phyloP scores from a whole-genome alignment of 2,888 invertebrate genomes.

The Phania funesta region DNA sequence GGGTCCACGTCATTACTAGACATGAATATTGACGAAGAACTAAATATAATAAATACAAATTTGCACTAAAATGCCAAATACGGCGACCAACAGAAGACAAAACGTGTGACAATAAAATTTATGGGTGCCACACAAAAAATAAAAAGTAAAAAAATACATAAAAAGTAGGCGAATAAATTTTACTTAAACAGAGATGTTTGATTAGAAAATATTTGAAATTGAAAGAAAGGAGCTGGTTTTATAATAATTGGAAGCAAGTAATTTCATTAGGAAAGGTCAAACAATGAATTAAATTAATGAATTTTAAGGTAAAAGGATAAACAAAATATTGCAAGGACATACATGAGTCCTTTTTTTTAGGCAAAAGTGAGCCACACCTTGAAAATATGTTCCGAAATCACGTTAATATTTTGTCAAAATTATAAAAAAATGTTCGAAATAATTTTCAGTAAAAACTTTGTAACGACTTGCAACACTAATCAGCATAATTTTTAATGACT shows the following conservation, averaged over 20 bases:
- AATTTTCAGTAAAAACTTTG: too few relatives aligned
- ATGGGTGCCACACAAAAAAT: conserved; percentile 46
- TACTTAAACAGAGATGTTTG: conserved; percentile 3
- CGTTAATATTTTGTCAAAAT: too few relatives aligned
- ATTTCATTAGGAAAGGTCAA: background rate
- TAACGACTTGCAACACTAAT: too few relatives aligned
- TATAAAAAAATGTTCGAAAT: too few relatives aligned
- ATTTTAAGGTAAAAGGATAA: background rate
- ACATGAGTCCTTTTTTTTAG: background rate
- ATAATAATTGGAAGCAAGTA: conserved; percentile 33
- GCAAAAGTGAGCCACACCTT: background rate
- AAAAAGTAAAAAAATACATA: too few relatives aligned
- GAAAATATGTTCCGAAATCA: background rate
- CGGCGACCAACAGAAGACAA: conserved; percentile 25
- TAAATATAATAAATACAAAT: background rate
- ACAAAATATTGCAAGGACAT: background rate
- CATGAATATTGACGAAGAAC: conserved; percentile 41
- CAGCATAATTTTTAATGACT: too few relatives aligned
- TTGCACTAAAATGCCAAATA: background rate
- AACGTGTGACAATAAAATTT: conserved; percentile 62
- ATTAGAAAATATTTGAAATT: conserved; percentile 30
- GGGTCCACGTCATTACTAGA: conserved; percentile 44
- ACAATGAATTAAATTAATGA: background rate
- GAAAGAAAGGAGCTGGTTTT: conserved; percentile 9
- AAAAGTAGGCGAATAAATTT: conserved; percentile 38